These are phyloP conservation scores for Drosophila kepulauana DNA, from an alignment of 1,140 invertebrate species.

Conservation along the genomic window DNA sequence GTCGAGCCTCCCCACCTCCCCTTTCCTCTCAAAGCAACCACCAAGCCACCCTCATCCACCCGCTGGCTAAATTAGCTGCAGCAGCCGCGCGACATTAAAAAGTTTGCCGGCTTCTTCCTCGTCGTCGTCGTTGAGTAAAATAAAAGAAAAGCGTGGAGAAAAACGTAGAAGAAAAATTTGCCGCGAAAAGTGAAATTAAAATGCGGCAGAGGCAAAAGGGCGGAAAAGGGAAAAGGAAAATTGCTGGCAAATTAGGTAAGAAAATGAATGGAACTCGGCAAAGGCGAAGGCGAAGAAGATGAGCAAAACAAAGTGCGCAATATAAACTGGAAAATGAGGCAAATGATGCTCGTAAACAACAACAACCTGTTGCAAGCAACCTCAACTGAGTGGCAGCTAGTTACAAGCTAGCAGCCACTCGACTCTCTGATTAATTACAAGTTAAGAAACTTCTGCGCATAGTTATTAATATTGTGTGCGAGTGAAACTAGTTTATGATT, in stretches of 20 bases:
- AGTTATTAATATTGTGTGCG: constrained; percentile 7
- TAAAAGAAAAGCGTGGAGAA: constrained; percentile 54
- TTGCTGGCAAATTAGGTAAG: constrained; percentile 56
- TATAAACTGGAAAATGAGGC: background rate
- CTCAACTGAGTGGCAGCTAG: background rate
- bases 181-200: constrained; percentile 83
- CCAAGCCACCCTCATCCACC: constrained; percentile 2
- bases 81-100: constrained; percentile 81
- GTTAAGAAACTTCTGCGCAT: background rate
- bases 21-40: background rate
- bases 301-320: constrained; percentile 48
- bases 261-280: constrained; percentile 27
- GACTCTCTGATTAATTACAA: constrained; percentile 3
- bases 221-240: constrained; percentile 6
- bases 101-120: constrained; percentile 64
- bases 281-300: constrained; percentile 17
- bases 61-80: constrained; percentile 73
- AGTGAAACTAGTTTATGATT: constrained; percentile 7
- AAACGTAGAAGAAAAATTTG: constrained; percentile 52
- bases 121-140: constrained; percentile 32
- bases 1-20: constrained; percentile 14
- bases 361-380: constrained; percentile 14
- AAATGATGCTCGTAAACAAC: background rate
- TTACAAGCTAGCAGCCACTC: background rate
- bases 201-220: constrained; percentile 41